These are phyloP conservation scores for Trissolcus japonicus DNA, from an alignment of 2,888 invertebrate genomes.

Conservation along the genomic window DNA sequence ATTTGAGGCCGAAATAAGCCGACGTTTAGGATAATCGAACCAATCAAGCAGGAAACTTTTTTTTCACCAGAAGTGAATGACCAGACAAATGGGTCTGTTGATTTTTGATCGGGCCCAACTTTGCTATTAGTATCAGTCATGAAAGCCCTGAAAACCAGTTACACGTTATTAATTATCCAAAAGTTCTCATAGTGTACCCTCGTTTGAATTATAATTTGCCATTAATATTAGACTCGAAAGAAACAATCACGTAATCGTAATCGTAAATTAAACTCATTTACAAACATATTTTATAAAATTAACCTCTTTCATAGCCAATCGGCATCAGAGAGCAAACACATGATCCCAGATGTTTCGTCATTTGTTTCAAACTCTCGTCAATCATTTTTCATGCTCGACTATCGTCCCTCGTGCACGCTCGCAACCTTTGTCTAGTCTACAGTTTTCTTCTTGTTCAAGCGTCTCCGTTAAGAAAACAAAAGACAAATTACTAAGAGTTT, in stretches of 20 bases:
- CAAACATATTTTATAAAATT: conserved; percentile 37
- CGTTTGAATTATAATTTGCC: conserved; percentile 18
- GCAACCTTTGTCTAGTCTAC: conserved; percentile 69
- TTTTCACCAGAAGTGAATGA: not conserved
- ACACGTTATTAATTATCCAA: conserved; percentile 44
- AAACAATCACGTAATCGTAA: conserved; percentile 27
- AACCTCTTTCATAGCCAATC: conserved; percentile 26
- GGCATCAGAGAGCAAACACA: conserved; percentile 25
- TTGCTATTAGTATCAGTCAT: conserved; percentile 38
- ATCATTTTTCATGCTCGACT: conserved; percentile 67
- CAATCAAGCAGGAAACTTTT: no score
- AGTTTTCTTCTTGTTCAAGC: conserved; percentile 68
- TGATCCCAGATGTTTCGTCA: conserved; percentile 63
- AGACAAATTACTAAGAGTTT: conserved; percentile 73
- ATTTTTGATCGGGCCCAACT: conserved; percentile 30
- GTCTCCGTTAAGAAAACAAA: conserved; percentile 67
- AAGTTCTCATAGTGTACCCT: conserved; percentile 18
- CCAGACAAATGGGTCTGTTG: conserved; percentile 21
- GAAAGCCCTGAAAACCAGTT: conserved; percentile 43
- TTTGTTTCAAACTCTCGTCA: conserved; percentile 69
- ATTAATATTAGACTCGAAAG: conserved; percentile 26
- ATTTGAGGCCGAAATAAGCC: not conserved
- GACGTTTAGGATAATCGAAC: not conserved
- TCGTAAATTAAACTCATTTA: conserved; percentile 36
- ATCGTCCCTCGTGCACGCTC: conserved; percentile 14